Evolutionary conservation across 2,888 invertebrate species (phyloP).

Genomic region (Parnassius smintheus): DNA sequence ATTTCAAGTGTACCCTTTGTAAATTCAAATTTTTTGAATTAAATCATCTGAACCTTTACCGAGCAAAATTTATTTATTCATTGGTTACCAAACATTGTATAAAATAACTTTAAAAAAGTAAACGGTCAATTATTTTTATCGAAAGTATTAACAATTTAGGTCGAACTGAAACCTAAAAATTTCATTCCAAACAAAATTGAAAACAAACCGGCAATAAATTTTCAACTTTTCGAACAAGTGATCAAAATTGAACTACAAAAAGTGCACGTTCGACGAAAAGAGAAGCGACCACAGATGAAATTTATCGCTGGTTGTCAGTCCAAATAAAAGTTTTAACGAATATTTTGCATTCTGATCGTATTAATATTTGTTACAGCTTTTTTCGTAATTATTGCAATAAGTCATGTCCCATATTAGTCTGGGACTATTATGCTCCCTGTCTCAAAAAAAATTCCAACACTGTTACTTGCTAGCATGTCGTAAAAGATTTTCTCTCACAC

Average conservation of each 20-base stretch:
- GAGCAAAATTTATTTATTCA: background rate
- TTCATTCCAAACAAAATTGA: conserved; percentile 61
- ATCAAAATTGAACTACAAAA: conserved; percentile 75
- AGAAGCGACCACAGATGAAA: conserved; percentile 68
- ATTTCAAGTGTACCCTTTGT: conserved; percentile 15
- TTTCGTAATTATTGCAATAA: background rate
- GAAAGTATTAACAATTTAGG: conserved; percentile 33
- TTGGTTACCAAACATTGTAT: conserved; percentile 18
- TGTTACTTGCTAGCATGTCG: too few species aligned
- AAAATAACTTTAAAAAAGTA: conserved; percentile 10
- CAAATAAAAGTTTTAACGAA: conserved; percentile 23
- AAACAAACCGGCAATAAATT: conserved; percentile 69
- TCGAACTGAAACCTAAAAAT: conserved; percentile 42
- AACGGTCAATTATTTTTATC: conserved; percentile 48
- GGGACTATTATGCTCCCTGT: too few species aligned
- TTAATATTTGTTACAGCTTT: background rate
- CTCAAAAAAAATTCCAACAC: too few species aligned
- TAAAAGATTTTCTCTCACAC: too few species aligned
- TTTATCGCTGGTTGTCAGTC: conserved; percentile 56
- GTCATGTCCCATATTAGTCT: background rate
- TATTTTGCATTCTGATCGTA: conserved; percentile 42
- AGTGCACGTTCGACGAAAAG: conserved; percentile 58
- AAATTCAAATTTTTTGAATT: background rate
- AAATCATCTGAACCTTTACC: background rate
- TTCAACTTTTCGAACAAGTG: conserved; percentile 73